A percentile compares a stretch with the other conserved stretches of the same genome.
Evolutionary conservation across 2,797 vertebrate species (phyloP).

Genomic region (Phataginus tricuspis): DNA sequence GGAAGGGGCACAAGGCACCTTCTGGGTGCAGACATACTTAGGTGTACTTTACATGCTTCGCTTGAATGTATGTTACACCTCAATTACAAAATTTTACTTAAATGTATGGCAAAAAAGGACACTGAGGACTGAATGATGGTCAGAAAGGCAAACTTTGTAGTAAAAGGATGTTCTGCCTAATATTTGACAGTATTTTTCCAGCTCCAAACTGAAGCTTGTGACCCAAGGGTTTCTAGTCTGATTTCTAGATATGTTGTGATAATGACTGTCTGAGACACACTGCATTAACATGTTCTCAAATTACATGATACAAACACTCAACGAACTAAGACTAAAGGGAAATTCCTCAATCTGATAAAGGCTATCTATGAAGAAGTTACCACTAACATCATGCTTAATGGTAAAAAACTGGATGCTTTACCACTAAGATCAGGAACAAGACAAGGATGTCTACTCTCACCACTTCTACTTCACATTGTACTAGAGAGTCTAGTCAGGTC

Average conservation of each 20-base stretch:
- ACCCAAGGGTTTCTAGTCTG: not conserved
- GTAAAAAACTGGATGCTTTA: not conserved
- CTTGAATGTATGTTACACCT: not conserved
- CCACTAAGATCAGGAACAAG: not conserved
- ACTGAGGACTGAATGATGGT: not conserved
- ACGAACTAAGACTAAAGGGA: not conserved
- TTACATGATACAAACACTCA: not conserved
- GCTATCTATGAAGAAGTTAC: not conserved
- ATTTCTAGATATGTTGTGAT: not conserved
- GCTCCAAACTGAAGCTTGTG: not conserved
- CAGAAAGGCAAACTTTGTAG: not conserved
- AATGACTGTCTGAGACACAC: not conserved
- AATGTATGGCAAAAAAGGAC: not conserved
- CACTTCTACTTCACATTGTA: not conserved
- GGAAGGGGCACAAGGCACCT: not conserved
- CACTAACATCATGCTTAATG: not conserved
- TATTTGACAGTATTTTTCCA: not conserved
- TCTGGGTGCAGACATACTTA: not conserved
- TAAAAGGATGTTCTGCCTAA: not conserved
- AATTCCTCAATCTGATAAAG: not conserved
- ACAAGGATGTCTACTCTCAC: not conserved
- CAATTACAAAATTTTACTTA: conserved; percentile 1
- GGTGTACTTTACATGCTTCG: not conserved
- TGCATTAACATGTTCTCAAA: not conserved
- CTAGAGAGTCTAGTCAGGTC: not conserved